Conservation (phyloP, 1,140 invertebrate genomes). For the Physella acuta region DNA sequence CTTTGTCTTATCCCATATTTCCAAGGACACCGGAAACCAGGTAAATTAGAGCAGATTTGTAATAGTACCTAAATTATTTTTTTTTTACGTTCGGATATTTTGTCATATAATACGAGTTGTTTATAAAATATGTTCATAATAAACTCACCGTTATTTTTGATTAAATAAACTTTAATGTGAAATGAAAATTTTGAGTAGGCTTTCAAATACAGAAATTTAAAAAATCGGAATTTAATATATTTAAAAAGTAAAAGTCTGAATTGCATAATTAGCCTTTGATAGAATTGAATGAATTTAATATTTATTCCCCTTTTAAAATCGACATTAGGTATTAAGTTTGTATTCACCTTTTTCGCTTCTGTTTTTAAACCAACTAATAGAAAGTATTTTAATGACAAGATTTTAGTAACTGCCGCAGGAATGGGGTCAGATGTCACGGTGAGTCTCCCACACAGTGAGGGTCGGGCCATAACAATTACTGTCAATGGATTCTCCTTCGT, state of each 20-base stretch:
- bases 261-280: too few species aligned
- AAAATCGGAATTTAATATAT: too few species aligned
- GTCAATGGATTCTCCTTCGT: background rate
- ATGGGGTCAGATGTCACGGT: background rate
- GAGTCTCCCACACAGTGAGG: background rate
- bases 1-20: background rate
- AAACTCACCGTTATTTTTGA: background rate
- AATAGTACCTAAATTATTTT: background rate
- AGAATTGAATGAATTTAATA: too few species aligned
- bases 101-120: background rate
- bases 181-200: background rate
- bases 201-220: background rate
- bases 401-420: background rate
- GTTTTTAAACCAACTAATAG: background rate
- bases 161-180: background rate
- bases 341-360: background rate
- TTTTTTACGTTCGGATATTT: background rate
- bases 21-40: background rate
- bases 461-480: background rate
- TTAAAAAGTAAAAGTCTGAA: too few species aligned
- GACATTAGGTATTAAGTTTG: background rate
- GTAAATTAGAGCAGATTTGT: background rate
- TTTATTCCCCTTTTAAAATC: background rate
- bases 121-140: too few species aligned
- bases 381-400: background rate